These are phyloP conservation scores for Nemapogon koenigi DNA, from an alignment of 2,888 invertebrate species.

Conservation along the genomic window DNA sequence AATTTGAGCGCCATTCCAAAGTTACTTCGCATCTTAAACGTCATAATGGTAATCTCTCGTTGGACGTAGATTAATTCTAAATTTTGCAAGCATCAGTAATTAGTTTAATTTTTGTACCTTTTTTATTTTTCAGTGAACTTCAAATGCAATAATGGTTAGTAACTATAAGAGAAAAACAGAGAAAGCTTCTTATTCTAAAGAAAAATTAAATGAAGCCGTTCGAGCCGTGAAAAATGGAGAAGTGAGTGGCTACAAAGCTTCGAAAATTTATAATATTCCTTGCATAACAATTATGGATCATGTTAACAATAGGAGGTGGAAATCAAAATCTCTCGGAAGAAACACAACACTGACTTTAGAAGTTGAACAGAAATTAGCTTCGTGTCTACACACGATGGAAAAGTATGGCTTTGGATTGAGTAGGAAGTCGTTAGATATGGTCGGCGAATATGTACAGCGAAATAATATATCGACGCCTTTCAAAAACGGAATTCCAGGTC, in stretches of 20 bases:
- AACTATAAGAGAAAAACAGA: constrained; percentile 14
- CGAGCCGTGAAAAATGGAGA: constrained; percentile 7
- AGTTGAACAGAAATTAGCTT: constrained; percentile 16
- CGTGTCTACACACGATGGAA: constrained; percentile 11
- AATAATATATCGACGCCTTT: constrained; percentile 8
- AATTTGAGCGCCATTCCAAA: constrained; percentile 5
- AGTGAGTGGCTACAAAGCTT: constrained; percentile 12
- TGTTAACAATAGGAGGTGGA: constrained; percentile 10
- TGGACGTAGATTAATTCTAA: constrained; percentile 10
- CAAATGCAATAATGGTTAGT: not conserved
- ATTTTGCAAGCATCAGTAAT: constrained; percentile 5
- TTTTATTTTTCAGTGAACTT: not conserved
- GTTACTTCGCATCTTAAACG: too few species aligned
- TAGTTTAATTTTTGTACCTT: constrained; percentile 3
- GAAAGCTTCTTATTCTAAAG: constrained; percentile 11
- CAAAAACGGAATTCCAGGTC: constrained; percentile 9
- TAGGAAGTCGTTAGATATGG: constrained; percentile 12
- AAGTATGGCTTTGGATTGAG: constrained; percentile 16
- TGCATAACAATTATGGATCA: constrained; percentile 17
- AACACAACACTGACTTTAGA: constrained; percentile 14
- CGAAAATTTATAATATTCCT: constrained; percentile 14
- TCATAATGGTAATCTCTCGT: too few species aligned
- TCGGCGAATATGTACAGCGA: constrained; percentile 6
- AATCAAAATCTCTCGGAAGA: constrained; percentile 15
- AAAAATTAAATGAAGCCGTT: constrained; percentile 12